These are phyloP conservation scores for Bombus huntii DNA, from an alignment of 1,140 invertebrate genomes.

Conservation along the genomic window DNA sequence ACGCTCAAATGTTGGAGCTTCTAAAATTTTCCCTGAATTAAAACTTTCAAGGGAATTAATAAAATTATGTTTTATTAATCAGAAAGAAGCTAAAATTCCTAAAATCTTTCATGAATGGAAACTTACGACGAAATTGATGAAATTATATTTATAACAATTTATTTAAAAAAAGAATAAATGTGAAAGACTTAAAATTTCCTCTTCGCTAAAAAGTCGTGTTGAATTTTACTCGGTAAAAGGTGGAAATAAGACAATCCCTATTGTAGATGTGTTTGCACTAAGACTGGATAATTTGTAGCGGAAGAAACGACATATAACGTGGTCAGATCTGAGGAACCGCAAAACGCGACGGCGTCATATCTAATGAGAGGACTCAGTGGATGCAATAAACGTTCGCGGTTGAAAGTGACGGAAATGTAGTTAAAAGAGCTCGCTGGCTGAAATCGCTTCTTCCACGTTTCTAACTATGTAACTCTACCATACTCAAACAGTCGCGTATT, in stretches of 20 bases:
- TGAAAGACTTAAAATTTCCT: too few species aligned
- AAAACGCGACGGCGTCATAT: constrained; percentile 6
- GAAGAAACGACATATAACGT: too few species aligned
- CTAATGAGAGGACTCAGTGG: constrained; percentile 40
- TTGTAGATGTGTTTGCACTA: constrained; percentile 9
- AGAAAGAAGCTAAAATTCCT: too few species aligned
- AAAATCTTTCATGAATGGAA: too few species aligned
- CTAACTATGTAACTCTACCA: neutral
- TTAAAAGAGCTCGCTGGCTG: constrained; percentile 36
- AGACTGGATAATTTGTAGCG: constrained; percentile 21
- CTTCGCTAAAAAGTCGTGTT: neutral
- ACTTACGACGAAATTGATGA: too few species aligned
- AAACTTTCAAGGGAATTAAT: too few species aligned
- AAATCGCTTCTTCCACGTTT: constrained; percentile 40
- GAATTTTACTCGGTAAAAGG: neutral
- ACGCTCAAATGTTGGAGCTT: too few species aligned
- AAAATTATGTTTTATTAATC: neutral
- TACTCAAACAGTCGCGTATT: constrained; percentile 16
- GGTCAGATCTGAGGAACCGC: constrained; percentile 29
- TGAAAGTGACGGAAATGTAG: constrained; percentile 26
- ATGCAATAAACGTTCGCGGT: constrained; percentile 48
- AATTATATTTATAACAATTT: neutral
- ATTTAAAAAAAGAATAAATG: neutral
- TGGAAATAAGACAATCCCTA: neutral
- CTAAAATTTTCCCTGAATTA: too few species aligned